Percentiles rank a stretch among this genome's conserved stretches.
Conservation (phyloP, 1,140 invertebrate species). For the Augochlora pura region DNA sequence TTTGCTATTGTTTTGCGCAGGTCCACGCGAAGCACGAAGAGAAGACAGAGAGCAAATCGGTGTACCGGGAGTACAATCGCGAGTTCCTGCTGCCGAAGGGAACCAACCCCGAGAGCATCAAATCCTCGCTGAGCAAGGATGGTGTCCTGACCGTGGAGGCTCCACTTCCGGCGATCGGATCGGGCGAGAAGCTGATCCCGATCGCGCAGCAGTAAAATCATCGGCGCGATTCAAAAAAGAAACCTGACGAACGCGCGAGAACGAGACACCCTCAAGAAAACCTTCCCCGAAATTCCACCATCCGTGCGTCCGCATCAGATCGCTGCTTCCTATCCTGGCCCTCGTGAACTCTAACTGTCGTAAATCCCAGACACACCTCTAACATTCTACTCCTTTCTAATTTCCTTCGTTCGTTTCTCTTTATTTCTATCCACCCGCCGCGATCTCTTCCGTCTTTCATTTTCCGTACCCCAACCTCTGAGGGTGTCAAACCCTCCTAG, state of each 20-base stretch:
- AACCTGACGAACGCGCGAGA: slow-evolving; percentile 12
- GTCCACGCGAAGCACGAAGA: slow-evolving; percentile 98
- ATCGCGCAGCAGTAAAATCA: slow-evolving; percentile 86
- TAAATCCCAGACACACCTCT: not conserved
- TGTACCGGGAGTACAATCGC: slow-evolving; percentile 97
- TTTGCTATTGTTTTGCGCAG: slow-evolving; percentile 80
- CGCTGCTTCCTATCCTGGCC: not conserved
- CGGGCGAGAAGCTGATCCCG: slow-evolving; percentile 88
- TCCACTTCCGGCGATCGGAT: slow-evolving; percentile 89
- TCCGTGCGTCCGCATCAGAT: slow-evolving; percentile 13
- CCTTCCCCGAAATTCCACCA: not conserved
- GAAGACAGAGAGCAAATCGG: slow-evolving; percentile 95
- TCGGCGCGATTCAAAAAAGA: slow-evolving; percentile 33
- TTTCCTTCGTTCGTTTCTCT: not conserved
- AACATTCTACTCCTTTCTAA: not conserved
- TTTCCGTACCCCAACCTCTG: too few species aligned
- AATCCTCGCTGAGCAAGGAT: slow-evolving; percentile 94
- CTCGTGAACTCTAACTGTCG: not conserved
- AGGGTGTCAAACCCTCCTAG: too few species aligned
- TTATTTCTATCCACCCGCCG: not conserved
- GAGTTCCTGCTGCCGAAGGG: slow-evolving; percentile 97
- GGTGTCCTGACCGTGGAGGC: slow-evolving; percentile 96
- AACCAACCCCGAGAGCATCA: slow-evolving; percentile 95
- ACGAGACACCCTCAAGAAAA: not conserved
- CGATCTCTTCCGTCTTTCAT: too few species aligned